Evolutionary conservation across 92 coral and sea anemone species (phyloP), one percentile per base, ranked within the genome.

Genomic region (Palythoa heliodiscus): DNA sequence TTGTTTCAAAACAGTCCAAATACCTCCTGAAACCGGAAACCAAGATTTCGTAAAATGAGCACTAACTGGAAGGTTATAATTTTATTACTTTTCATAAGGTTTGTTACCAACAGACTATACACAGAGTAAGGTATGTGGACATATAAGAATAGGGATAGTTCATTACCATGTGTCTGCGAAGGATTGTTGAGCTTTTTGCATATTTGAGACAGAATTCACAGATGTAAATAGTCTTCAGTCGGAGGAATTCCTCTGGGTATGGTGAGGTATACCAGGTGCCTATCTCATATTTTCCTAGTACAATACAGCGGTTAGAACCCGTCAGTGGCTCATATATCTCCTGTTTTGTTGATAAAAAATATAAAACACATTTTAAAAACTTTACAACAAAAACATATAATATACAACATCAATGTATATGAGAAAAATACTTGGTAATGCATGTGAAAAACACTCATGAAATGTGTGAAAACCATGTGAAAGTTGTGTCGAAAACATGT

Each of bases 211-310:
- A 97, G 90, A 97, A 97, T 87, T 97, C 99, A 90, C 99, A 97
- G 25, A 97, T 77, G 87, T 97, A 97, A 71, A 97, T 93, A 72
- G 92, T 97, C 76, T 93, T 93, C 24, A 97, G 93, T 80, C 98
- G 89, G 82, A 92, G 95, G 87, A 87, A 94, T 77, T 97, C 99
- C 88, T 97, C 98, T 0, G 99, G 99, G 77, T 92, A 97, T 4
- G 99, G 99, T 2, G 99, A 97, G 0, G 99, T 94, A 75, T 97
- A 97, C 99, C 99, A 97, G 0, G 99, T 95, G 68, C 95, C 95
- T 39, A 97, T 91, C 86, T 97, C 99, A 86, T 83, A 93, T 25
- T 78, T 91, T 19, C 99, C 99, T 61, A 97, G 76, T 82, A 89
- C 99, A 78, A 97, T 91, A 60, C 97, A 92, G 52, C 99, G 93